Evolutionary conservation across 2,888 invertebrate genomes (phyloP), one percentile per base, ranked within the genome.

Genomic region (Gnatocerus cornutus): DNA sequence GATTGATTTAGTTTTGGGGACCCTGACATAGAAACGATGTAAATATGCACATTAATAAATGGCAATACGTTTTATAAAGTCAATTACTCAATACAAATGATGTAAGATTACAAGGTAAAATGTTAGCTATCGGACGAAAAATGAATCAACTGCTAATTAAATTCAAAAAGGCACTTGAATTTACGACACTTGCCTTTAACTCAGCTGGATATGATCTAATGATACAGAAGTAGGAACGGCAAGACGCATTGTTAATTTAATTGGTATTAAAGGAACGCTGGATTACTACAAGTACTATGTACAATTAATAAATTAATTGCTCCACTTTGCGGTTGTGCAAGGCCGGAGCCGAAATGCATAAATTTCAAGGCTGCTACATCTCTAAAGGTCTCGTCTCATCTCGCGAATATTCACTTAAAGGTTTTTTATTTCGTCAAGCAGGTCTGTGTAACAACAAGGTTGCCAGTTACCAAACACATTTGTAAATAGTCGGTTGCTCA

Each of bases 61-160:
- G 65, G 65, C 61, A 64, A 21, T 59, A 41, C 68, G 63, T 71
- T 74, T 74, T 76, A 76, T 72, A 75, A 75, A 75, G 71, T 68
- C 71, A 69, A 72, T 77, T 77, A 71, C 77, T 74, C 77, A 77
- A 77, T 74, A 69, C 59, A 64, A 70, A 71, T 77, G 76, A 77
- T 74, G 77, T 76, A 77, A 77, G 72, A 37, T 61, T 66, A 53
- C 69, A 69, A 69, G 69, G 69, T 69, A 66, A 69, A 59, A 66
- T 59, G 56, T 13, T 39, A 61, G 50, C 58, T 68, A 30, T 68
- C 33, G 52, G 52, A 21, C 55, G 53, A 68, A 62, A 64, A 58
- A 64, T 45, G 27, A 64, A 52, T 45, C 63, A 64, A 61, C 21
- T 46, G 58, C 14, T 52, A 64, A 63, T 64, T 50, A 64, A 48